Percentiles rank a stretch among this genome's conserved stretches.
phyloP scores from a whole-genome alignment of 2,888 invertebrate genomes.

The Drosophila mettleri region DNA sequence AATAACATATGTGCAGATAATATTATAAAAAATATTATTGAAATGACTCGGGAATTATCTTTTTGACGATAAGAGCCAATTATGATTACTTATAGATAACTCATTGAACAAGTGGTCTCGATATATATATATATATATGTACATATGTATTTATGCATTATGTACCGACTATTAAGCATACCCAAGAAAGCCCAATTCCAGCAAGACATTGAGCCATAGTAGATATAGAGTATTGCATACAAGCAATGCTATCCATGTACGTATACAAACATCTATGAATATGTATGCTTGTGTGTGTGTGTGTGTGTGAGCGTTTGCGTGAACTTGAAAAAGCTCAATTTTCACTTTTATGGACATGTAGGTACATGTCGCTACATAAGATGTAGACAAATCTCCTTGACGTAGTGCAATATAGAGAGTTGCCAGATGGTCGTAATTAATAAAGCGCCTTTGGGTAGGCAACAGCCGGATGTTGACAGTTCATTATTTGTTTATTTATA shows the following conservation, averaged over 20 bases:
- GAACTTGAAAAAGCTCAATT: conserved; percentile 74
- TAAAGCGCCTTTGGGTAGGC: conserved; percentile 21
- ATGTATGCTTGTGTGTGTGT: conserved; percentile 2
- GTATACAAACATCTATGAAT: background rate
- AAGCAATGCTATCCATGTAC: conserved; percentile 7
- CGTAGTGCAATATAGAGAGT: conserved; percentile 16
- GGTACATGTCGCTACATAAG: conserved; percentile 9
- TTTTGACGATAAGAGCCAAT: background rate
- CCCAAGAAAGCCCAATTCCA: background rate
- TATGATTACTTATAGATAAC: background rate
- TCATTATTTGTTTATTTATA: conserved; percentile 52
- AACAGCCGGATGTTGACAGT: conserved; percentile 26
- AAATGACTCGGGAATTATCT: background rate
- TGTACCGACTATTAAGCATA: background rate
- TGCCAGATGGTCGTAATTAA: conserved; percentile 43
- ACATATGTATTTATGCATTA: background rate
- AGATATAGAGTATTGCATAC: background rate
- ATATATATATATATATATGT: background rate
- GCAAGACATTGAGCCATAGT: background rate
- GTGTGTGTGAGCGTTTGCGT: conserved; percentile 33
- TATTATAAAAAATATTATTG: background rate
- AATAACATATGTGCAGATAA: background rate
- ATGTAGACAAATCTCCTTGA: conserved; percentile 22
- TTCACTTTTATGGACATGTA: conserved; percentile 63
- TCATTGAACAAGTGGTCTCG: background rate